Conservation (phyloP, 2,797 vertebrate genomes). For the Botia almorhae region DNA sequence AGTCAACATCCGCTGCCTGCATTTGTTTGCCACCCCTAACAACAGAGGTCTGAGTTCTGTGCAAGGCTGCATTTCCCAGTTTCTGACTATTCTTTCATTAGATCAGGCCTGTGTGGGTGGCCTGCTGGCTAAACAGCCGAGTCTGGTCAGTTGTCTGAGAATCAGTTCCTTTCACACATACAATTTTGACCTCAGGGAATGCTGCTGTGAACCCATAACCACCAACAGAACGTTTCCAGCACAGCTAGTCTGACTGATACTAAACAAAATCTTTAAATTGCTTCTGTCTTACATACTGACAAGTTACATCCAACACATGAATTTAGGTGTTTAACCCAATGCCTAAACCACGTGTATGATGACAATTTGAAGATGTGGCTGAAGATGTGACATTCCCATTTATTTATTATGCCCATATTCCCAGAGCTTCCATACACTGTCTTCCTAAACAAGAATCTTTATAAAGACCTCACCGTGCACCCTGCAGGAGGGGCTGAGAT, state of each 20-base stretch:
- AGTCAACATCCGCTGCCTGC: conserved; percentile 47
- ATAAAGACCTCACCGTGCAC: conserved; percentile 28
- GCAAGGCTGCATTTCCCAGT: background rate
- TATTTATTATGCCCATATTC: background rate
- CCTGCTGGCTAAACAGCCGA: conserved; percentile 44
- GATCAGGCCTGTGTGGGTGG: conserved; percentile 54
- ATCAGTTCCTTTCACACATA: conserved; percentile 42
- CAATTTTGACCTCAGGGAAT: conserved; percentile 27
- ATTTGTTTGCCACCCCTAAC: conserved; percentile 50
- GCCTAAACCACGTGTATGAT: too few species aligned
- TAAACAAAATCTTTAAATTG: conserved; percentile 10
- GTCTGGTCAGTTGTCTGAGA: conserved; percentile 46
- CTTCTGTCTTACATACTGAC: background rate
- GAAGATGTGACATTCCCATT: background rate
- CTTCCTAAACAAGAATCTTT: conserved; percentile 9
- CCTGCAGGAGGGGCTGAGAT: conserved; percentile 7
- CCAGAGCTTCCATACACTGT: conserved; percentile 1
- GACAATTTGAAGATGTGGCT: background rate
- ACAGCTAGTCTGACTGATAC: background rate
- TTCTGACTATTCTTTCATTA: conserved; percentile 39
- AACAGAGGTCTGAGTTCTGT: conserved; percentile 11
- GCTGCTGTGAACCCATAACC: background rate
- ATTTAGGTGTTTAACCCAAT: background rate
- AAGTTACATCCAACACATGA: background rate
- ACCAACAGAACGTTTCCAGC: background rate